phyloP scores from a whole-genome alignment of 2,888 invertebrate genomes.

The Lochmaea capreae region DNA sequence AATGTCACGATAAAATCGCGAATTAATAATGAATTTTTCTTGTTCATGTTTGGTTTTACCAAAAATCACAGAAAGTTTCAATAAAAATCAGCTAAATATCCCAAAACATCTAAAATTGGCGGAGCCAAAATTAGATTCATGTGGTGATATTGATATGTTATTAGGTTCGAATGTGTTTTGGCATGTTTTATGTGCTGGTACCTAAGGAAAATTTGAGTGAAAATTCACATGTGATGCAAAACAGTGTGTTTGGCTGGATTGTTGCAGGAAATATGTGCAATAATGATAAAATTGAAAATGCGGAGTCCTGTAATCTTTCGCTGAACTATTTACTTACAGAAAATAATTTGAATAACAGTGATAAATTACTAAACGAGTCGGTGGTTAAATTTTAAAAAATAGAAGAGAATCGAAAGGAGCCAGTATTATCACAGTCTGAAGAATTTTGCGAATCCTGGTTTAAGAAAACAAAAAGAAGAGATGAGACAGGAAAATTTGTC shows the following conservation, averaged over 20 bases:
- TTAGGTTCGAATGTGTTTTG: conserved; percentile 34
- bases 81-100: too few species aligned
- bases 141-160: conserved; percentile 26
- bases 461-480: conserved; percentile 10
- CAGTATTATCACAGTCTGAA: conserved; percentile 11
- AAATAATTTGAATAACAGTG: background rate
- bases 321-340: background rate
- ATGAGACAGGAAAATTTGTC: conserved; percentile 7
- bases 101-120: conserved; percentile 10
- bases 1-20: conserved; percentile 3
- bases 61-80: conserved; percentile 1
- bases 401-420: background rate
- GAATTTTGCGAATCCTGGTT: conserved; percentile 26
- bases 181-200: conserved; percentile 19
- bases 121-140: conserved; percentile 18
- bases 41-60: conserved; percentile 2
- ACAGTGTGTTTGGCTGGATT: conserved; percentile 27
- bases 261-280: conserved; percentile 19
- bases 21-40: background rate
- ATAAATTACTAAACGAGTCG: background rate
- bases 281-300: background rate
- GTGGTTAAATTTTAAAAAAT: background rate
- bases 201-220: conserved; percentile 11
- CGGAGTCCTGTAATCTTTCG: background rate
- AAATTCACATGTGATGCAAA: conserved; percentile 23